Evolutionary conservation across 2,888 invertebrate species (phyloP).

Genomic region (Cyaniris semiargus): DNA sequence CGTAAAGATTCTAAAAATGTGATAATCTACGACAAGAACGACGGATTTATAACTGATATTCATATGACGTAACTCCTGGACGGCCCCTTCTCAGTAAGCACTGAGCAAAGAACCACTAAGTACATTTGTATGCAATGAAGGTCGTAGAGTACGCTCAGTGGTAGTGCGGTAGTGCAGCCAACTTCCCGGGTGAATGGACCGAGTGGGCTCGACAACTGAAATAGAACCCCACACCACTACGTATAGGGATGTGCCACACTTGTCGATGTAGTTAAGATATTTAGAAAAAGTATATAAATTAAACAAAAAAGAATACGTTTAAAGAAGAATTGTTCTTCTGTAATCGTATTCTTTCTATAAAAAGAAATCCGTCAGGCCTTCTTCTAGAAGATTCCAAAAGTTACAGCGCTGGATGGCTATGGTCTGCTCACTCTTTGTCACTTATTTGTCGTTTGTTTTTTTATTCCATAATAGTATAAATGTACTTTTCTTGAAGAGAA

Average conservation of each 20-base stretch:
- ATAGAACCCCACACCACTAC: slow-evolving; percentile 52
- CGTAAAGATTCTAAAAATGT: too few relatives aligned
- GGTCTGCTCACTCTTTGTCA: too few relatives aligned
- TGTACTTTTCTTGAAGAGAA: too few relatives aligned
- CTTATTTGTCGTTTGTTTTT: too few relatives aligned
- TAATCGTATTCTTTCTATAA: too few relatives aligned
- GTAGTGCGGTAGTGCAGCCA: slow-evolving; percentile 20
- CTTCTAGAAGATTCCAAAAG: too few relatives aligned
- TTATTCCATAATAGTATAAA: too few relatives aligned
- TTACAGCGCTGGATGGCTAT: too few relatives aligned
- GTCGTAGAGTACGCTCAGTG: neutral
- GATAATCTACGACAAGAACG: too few relatives aligned
- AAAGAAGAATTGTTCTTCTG: too few relatives aligned
- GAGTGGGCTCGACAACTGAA: slow-evolving; percentile 35
- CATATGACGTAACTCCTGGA: neutral
- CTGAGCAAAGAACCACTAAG: neutral
- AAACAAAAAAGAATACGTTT: neutral
- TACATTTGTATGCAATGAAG: neutral
- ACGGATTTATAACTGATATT: neutral
- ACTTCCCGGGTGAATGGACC: slow-evolving; percentile 27
- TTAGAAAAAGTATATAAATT: too few relatives aligned
- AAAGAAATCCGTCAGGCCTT: too few relatives aligned
- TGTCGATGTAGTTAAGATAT: neutral
- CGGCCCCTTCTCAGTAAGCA: neutral
- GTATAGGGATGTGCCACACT: neutral